Conservation (phyloP, 2,888 invertebrate genomes). For the Drosophila kambysellisi region DNA sequence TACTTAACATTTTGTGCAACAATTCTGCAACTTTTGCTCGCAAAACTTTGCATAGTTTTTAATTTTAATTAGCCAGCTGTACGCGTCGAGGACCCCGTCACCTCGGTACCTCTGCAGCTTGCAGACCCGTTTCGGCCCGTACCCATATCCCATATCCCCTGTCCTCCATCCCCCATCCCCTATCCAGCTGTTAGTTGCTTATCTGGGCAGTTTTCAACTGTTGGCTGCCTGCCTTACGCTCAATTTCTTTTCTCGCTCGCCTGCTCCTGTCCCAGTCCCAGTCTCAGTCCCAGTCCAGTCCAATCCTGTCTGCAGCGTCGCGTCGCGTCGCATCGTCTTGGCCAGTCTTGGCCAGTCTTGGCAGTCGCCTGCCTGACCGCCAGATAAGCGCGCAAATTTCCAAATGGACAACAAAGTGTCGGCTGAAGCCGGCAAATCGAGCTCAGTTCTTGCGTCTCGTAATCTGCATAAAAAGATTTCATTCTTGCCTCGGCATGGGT, state of each 20-base stretch:
- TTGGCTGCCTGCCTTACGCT: constrained; percentile 79
- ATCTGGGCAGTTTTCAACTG: constrained; percentile 57
- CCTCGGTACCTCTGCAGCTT: not conserved
- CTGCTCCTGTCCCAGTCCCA: constrained; percentile 17
- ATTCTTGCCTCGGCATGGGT: constrained; percentile 71
- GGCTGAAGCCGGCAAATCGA: constrained; percentile 25
- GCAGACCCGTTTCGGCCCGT: too few species aligned
- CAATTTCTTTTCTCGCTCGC: constrained; percentile 66
- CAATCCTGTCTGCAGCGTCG: constrained; percentile 51
- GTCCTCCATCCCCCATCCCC: not conserved
- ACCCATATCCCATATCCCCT: too few species aligned
- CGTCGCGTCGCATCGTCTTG: constrained; percentile 7
- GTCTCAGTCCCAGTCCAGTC: constrained; percentile 13
- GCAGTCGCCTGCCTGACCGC: constrained; percentile 60
- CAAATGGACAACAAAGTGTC: constrained; percentile 79
- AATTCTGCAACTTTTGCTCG: constrained; percentile 55
- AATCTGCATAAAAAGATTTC: constrained; percentile 69
- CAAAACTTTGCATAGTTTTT: constrained; percentile 66
- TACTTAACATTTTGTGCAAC: constrained; percentile 66
- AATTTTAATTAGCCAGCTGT: constrained; percentile 76
- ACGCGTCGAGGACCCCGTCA: constrained; percentile 1
- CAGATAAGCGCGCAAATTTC: constrained; percentile 79
- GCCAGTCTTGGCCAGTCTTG: constrained; percentile 33
- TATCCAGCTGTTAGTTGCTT: constrained; percentile 40
- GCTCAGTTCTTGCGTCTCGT: constrained; percentile 41